Evolutionary conservation across 2,888 invertebrate species (phyloP).

Genomic region (Emmelina monodactyla): DNA sequence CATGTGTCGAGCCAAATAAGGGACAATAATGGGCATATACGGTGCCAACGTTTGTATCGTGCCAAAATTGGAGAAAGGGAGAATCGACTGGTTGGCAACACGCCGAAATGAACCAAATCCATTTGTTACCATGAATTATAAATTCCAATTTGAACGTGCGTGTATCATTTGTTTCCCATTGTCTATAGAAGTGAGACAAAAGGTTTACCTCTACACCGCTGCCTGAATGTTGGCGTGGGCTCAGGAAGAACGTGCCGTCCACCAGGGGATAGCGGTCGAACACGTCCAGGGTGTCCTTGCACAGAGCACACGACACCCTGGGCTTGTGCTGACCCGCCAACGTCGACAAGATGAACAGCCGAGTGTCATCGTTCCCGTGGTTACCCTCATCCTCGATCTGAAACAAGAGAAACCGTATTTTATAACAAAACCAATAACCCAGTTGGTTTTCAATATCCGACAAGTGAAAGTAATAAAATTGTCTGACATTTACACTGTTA

Average conservation of each 20-base stretch:
- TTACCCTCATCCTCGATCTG: conserved; percentile 99
- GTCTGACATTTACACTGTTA: neutral
- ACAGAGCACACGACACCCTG: conserved; percentile 85
- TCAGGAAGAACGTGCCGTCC: conserved; percentile 97
- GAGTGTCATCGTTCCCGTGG: conserved; percentile 97
- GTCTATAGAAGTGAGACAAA: conserved; percentile 16
- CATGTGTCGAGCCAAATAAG: neutral
- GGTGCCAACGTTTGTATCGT: neutral
- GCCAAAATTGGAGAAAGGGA: conserved; percentile 1
- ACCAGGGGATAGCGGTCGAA: conserved; percentile 98
- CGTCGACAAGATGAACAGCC: conserved; percentile 94
- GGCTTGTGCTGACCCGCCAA: conserved; percentile 91
- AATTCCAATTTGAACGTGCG: neutral
- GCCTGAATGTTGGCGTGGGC: conserved; percentile 89
- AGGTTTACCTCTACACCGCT: conserved; percentile 81
- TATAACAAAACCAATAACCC: neutral
- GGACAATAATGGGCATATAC: conserved; percentile 1
- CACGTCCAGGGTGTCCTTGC: conserved; percentile 88
- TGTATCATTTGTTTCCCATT: conserved; percentile 2
- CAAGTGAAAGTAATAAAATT: neutral
- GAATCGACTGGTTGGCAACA: neutral
- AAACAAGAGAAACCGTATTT: conserved; percentile 34
- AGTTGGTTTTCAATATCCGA: neutral
- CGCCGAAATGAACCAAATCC: neutral
- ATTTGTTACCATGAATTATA: neutral